Base-by-base conservation (phyloP, 2,888 invertebrate species). In the Thereva nobilitata region DNA sequence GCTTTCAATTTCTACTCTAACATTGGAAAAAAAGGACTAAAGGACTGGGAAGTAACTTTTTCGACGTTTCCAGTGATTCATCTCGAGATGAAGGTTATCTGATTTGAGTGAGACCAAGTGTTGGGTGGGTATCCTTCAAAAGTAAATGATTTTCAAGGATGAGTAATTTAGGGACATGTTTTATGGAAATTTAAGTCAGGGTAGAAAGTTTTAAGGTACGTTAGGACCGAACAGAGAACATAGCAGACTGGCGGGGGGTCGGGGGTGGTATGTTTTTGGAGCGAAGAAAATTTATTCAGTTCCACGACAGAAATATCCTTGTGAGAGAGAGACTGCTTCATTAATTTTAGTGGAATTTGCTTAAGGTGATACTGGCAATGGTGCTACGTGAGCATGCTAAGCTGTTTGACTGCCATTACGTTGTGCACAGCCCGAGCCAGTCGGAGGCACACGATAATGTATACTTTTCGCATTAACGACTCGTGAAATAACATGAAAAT, bases 11-110 rank as follows among this genome's bases (percentile, higher is more conserved):
- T 40, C 40, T 61, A 50, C 41, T 41, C 23, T 41, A 61, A 61
- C 61, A 61, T 61, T 61, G 23, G 23, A 2, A 23, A 23, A 50
- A 61, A 40, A 49, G 50, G 49, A 41, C 37, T 50, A 35, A 61
- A 23, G 50, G 41, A 50, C 23, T 23, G 23, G 23, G 23, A 50
- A 50, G 50, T 40, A 61, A 61, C 50, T 61, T 61, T 50, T 61
- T 50, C 49, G 50, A 61, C 50, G 35, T 49, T 61, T 50, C 40
- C 61, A 50, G 61, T 61, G 61, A 61, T 61, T 61, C 61, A 61
- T 61, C 61, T 61, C 50, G 41, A 61, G 61, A 61, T 61, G 61
- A 61, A 61, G 50, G 50, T 50, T 61, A 61, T 61, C 61, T 61
- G 61, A 61, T 61, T 61, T 12, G 40, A 61, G 50, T 41, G 50